phyloP scores from a whole-genome alignment of 2,113 vertebrate species.

The Mus musculus region DNA sequence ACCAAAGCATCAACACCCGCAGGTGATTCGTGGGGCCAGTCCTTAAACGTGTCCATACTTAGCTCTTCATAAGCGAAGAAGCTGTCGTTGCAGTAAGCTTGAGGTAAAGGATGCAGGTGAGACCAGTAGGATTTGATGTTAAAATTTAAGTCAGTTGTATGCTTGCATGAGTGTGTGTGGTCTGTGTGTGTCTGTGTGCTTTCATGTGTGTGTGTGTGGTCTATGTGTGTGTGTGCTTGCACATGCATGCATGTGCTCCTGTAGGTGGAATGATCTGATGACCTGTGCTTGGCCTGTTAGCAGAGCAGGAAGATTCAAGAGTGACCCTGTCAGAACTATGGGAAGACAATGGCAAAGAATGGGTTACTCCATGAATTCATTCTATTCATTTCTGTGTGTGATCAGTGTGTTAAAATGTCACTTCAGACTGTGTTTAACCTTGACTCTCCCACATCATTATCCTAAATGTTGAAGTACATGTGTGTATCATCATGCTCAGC shows the following conservation, averaged over 20 bases:
- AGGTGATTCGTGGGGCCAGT: background rate
- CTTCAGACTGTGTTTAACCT: slow-evolving; percentile 2
- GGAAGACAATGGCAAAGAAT: background rate
- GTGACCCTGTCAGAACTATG: fast-evolving
- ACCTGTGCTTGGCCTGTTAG: background rate
- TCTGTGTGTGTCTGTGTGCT: too few relatives aligned
- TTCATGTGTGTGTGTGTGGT: too few relatives aligned
- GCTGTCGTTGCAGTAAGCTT: too few relatives aligned
- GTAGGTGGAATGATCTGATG: background rate
- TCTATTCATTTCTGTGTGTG: background rate
- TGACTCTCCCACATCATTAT: background rate
- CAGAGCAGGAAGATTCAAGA: background rate
- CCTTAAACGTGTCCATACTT: slow-evolving; percentile 44
- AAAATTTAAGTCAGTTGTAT: background rate
- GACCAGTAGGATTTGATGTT: too few relatives aligned
- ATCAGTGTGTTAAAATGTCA: background rate
- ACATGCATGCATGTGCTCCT: too few relatives aligned
- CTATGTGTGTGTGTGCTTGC: too few relatives aligned
- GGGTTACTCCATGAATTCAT: background rate
- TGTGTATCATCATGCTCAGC: background rate
- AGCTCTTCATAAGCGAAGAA: slow-evolving; percentile 65
- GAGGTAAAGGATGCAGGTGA: too few relatives aligned
- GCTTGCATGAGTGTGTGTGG: too few relatives aligned
- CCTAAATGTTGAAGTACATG: background rate
- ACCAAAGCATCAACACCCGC: background rate